Evolutionary conservation across 2,888 invertebrate genomes (phyloP).

Genomic region (Harmothoe impar): DNA sequence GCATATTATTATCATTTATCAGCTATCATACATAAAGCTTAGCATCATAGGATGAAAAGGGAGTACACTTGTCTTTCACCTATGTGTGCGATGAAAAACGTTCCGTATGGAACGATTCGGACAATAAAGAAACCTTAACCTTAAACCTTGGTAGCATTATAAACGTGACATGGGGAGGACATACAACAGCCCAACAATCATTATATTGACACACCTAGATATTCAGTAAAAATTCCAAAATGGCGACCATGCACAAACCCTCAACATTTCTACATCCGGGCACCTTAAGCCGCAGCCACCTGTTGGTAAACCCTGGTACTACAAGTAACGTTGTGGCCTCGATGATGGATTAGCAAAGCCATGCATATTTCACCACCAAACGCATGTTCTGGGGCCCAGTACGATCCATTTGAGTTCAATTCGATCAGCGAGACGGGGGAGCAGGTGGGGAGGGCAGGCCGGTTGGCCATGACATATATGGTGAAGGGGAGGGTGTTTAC

Average conservation of each 20-base stretch:
- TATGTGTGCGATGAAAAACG: too few species aligned
- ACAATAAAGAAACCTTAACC: too few species aligned
- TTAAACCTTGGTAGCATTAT: too few species aligned
- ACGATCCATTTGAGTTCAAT: not conserved
- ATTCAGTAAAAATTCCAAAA: not conserved
- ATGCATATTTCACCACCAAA: not conserved
- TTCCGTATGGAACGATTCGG: too few species aligned
- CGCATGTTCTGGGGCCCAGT: not conserved
- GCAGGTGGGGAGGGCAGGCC: not conserved
- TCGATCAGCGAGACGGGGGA: not conserved
- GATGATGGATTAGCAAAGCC: constrained; percentile 2
- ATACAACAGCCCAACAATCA: too few species aligned
- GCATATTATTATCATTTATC: too few species aligned
- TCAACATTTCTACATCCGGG: not conserved
- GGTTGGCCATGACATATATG: not conserved
- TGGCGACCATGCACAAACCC: not conserved
- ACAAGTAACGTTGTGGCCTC: not conserved
- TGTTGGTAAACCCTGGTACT: not conserved
- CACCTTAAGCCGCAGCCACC: not conserved
- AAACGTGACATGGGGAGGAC: too few species aligned
- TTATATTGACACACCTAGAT: too few species aligned
- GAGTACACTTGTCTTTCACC: too few species aligned
- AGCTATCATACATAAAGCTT: too few species aligned
- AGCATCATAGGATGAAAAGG: too few species aligned
- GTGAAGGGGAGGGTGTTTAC: not conserved